Evolutionary conservation across 1,140 invertebrate species (phyloP), one percentile per base, ranked within the genome.

Genomic region (Lepidurus apus): DNA sequence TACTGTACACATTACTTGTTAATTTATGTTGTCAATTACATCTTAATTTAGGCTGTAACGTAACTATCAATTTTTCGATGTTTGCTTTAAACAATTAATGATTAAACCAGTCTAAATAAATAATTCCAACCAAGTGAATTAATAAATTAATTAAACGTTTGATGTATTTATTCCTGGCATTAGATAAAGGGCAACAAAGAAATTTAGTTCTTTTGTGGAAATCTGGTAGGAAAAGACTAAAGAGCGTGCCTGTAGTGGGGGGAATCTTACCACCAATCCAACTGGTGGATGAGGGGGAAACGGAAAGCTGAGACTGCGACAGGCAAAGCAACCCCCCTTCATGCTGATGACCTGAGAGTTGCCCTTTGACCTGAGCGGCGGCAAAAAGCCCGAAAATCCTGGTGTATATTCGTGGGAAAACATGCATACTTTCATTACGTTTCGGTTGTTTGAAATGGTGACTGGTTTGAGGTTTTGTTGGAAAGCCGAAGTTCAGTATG

Each of bases 361-460:
- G n/a, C 53, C 53, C 53, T 65, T 65, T 65, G 53, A 65, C 53
- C 53, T 65, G 3, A 65, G 53, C 53, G 53, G 53, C 53, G 53
- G 17, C 17, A 21, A n/a, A 65, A 65, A 65, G 53, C 53, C 53
- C 21, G 53, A 65, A 21, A 65, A 21, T 47, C 13, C 21, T 21
- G 53, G 53, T 65, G 21, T 65, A 65, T 65, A 65, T 65, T 13
- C 53, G 53, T 65, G 53, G 53, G 53, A 65, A 65, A 65, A 65
- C 21, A 65, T 65, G 53, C 53, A 65, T 65, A 65, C 53, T 65
- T 65, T 65, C 53, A 21, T 21, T 65, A 65, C 53, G 17, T 65
- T 65, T n/a, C 53, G 53, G 53, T 65, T 65, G 53, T 13, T 65
- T 13, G 53, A n/a, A 65, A 21, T 13, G 53, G 53, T 65, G 53